Conservation (phyloP, 2,797 vertebrate species). For the Micrastur ruficollis region DNA sequence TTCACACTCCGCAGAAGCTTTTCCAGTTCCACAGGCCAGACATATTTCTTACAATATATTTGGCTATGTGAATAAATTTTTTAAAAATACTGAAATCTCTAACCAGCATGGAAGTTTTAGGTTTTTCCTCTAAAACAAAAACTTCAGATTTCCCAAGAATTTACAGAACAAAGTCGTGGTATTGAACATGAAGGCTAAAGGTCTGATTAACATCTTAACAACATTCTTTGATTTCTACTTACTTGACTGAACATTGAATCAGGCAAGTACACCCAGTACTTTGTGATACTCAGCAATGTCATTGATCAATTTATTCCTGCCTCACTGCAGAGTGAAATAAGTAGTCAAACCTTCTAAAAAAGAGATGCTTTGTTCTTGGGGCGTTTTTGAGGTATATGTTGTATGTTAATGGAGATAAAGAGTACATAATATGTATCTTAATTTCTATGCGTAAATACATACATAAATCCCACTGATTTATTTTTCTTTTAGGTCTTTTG, state of each 20-base stretch:
- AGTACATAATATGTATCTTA: not conserved
- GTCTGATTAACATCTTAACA: constrained; percentile 54
- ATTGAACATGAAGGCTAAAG: not conserved
- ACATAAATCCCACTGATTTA: not conserved
- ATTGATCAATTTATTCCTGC: constrained; percentile 14
- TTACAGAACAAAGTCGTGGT: not conserved
- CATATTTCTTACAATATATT: not conserved
- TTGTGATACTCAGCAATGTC: not conserved
- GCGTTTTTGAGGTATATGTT: not conserved
- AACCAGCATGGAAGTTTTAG: not conserved
- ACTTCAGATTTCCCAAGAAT: not conserved
- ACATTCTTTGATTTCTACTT: constrained; percentile 44
- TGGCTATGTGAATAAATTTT: not conserved
- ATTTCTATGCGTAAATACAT: not conserved
- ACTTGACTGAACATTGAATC: constrained; percentile 29
- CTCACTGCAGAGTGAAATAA: not conserved
- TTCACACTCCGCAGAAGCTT: not conserved
- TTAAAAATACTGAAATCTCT: rapidly evolving
- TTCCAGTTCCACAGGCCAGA: not conserved
- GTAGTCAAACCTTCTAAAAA: not conserved
- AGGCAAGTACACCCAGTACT: not conserved
- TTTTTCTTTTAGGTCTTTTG: not conserved
- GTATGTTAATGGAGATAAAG: not conserved
- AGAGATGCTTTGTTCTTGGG: not conserved
- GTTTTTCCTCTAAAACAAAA: not conserved